Conservation (phyloP, 2,888 invertebrate species). For the Bombyx huttoni region DNA sequence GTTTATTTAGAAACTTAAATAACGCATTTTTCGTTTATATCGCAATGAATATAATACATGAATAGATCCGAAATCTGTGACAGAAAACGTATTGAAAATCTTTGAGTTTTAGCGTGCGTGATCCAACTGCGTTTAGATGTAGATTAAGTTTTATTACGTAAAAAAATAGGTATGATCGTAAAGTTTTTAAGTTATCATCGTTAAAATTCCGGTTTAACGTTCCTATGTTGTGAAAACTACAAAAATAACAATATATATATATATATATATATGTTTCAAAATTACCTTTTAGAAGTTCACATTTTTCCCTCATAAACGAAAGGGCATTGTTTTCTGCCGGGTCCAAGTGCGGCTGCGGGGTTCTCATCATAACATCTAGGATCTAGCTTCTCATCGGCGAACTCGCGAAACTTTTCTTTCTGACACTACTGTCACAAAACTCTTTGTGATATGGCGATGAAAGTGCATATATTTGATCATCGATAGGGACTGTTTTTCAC, state of each 20-base stretch:
- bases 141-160: no score
- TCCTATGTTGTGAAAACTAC: no score
- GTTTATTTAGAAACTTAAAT: no score
- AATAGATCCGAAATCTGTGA: no score
- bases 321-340: slow-evolving; percentile 33
- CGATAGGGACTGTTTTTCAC: slow-evolving; percentile 13
- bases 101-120: no score
- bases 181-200: no score
- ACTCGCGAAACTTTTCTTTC: slow-evolving; percentile 18
- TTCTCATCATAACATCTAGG: slow-evolving; percentile 40
- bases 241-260: neutral
- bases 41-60: no score
- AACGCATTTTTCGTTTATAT: no score
- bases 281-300: slow-evolving; percentile 52
- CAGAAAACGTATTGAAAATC: no score
- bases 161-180: no score
- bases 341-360: slow-evolving; percentile 28
- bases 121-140: no score
- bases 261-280: neutral
- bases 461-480: slow-evolving; percentile 26
- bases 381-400: slow-evolving; percentile 27
- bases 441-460: slow-evolving; percentile 21
- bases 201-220: no score
- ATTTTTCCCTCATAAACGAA: slow-evolving; percentile 36
- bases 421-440: slow-evolving; percentile 18